Evolutionary conservation across 2,113 vertebrate genomes (phyloP).

Genomic region (Pedionomus torquatus): DNA sequence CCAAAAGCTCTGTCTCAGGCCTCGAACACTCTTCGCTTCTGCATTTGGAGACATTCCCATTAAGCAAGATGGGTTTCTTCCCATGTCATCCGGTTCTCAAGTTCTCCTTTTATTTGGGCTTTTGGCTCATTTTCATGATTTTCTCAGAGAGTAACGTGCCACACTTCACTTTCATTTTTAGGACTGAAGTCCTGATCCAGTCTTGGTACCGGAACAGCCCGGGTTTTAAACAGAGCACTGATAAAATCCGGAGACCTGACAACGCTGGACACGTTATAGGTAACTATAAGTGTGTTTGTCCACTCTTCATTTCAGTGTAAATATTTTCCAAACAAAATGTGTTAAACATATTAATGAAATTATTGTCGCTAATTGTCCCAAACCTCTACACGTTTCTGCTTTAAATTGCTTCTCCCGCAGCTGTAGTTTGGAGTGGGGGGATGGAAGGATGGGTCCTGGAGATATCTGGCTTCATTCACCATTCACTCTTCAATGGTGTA

Average conservation of each 20-base stretch:
- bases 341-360: background rate
- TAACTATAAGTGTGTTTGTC: background rate
- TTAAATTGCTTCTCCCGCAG: background rate
- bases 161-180: background rate
- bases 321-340: background rate
- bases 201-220: background rate
- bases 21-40: background rate
- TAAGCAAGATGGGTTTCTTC: background rate
- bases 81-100: background rate
- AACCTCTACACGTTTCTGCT: background rate
- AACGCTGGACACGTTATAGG: background rate
- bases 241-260: background rate
- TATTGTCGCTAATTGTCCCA: background rate
- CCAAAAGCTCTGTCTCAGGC: background rate
- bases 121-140: background rate
- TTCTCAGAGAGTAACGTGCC: background rate
- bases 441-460: conserved; percentile 10
- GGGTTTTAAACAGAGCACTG: background rate
- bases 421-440: background rate
- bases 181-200: background rate
- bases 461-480: conserved; percentile 80
- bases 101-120: background rate
- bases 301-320: background rate
- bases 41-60: background rate
- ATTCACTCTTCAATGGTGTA: conserved; percentile 76